Evolutionary conservation across 2,888 invertebrate genomes (phyloP), one percentile per base, ranked within the genome.

Genomic region (Epinotia brunnichana): DNA sequence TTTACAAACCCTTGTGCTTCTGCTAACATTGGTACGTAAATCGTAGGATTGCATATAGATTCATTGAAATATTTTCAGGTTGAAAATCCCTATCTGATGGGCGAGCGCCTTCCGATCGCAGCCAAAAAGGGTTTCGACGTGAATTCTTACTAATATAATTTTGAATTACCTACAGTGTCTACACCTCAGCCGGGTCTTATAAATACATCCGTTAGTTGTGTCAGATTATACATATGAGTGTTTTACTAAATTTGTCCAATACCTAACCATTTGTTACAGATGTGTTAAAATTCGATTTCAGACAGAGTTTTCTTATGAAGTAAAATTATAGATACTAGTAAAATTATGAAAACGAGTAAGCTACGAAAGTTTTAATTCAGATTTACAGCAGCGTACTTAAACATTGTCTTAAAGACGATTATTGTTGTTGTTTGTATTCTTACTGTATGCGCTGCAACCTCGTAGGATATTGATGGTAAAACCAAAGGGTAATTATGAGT

Each of bases 51-150:
- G 3, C 19, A 19, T 57, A 29, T 57, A 29, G 29, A n/a, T n/a
- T 57, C 2, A 29, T 57, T 19, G 13, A 24, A 57, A n/a, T 61
- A 48, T 67, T 78, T 95, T 77, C 93, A 96, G 96, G 94, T 94
- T 76, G 91, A 94, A 76, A 98, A 98, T 91, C 98, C 98, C 11
- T 98, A 95, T 84, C 94, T 98, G 81, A 94, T 94, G 80, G 98
- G 98, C 53, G 97, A 97, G 82, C 96, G 97, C 81, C 94, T 98
- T 76, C 98, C 98, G 11, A 96, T 98, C 76, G 98, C 98, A 53
- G 98, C 98, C 70, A 98, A 98, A 90, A 98, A 98, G 90, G 97
- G 98, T 80, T 96, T 96, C 85, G 95, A 96, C 83, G 95, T 97
- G 74, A 88, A 85, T 75, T 78, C 86, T 62, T 90, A 84, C 78